Conservation (phyloP, 2,888 invertebrate species). For the Nudaria mundana region DNA sequence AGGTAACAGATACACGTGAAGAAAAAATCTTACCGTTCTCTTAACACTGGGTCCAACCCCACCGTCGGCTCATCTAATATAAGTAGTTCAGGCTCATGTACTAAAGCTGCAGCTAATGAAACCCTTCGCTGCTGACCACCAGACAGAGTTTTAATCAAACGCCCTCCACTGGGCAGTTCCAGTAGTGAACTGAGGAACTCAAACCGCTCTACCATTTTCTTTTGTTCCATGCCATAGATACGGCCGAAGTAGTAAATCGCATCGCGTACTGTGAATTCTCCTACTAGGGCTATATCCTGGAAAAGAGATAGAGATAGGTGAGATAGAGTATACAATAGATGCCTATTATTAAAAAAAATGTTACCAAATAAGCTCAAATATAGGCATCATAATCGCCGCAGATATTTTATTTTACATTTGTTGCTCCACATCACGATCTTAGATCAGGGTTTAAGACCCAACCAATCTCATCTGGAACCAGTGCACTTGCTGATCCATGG, state of each 20-base stretch:
- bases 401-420: too few relatives aligned
- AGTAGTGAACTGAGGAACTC: conserved; percentile 86
- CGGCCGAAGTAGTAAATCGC: conserved; percentile 93
- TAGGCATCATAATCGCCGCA: too few relatives aligned
- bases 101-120: conserved; percentile 92
- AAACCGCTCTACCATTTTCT: conserved; percentile 84
- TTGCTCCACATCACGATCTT: too few relatives aligned
- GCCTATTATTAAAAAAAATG: too few relatives aligned
- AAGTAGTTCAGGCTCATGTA: conserved; percentile 93
- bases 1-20: too few relatives aligned
- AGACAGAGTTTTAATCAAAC: conserved; percentile 85
- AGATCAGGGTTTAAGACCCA: too few relatives aligned
- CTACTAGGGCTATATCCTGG: conserved; percentile 89
- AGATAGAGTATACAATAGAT: too few relatives aligned
- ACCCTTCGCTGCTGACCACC: conserved; percentile 96
- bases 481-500: too few relatives aligned
- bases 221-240: conserved; percentile 88
- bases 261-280: conserved; percentile 90
- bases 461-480: too few relatives aligned
- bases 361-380: too few relatives aligned
- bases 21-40: conserved; percentile 85
- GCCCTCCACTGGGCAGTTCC: conserved; percentile 87
- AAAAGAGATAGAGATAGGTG: conserved; percentile 3
- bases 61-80: conserved; percentile 97
- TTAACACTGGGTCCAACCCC: conserved; percentile 94